Base-by-base conservation (phyloP, 2,113 vertebrate genomes). In the Brachypodius melanocephalos region DNA sequence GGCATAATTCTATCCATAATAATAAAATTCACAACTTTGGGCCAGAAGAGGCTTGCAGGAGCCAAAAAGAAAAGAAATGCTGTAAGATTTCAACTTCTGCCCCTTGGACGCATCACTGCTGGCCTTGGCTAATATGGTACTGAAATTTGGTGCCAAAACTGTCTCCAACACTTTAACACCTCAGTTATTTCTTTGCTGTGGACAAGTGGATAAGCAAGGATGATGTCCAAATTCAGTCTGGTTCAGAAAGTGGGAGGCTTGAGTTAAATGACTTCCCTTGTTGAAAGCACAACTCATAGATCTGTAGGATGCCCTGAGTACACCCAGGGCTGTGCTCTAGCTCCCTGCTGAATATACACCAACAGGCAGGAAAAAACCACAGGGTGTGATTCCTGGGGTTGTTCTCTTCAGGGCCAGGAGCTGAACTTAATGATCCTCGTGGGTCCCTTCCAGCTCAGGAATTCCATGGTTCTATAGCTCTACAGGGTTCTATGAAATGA, bases 51-150 rank as follows among this genome's bases (percentile, higher is more conserved):
- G 8, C 9, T 73, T 75, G 8, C 20, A 69, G 3, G 24, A 79
- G 29, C 71, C 79, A 80, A 76, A 85, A 90, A 51, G 34, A 76
- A 94, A 95, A 61, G 17, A 61, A 28, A 19, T 85, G 38, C 48
- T 75, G 21, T 51, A 88, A 86, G 38, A 74, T 69, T 83, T 95
- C 42, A 59, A 34, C 40, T 83, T 31, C 55, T 74, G 29, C 19
- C 38, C 59, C 32, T 74, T 78, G 51, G 25, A 36, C 46, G 58
- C 21, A 51, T 45, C 32, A n/a, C 31, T 79, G 29, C 20, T 58
- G 54, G 54, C 16, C 43, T 83, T 1, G 16, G 51, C 17, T 57
- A 66, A 49, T 32, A 21, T 4, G 17, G 85, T 31, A 40, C 36
- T 29, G 10, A n/a, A 58, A 45, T 94, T 65, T 76, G 17, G 16